phyloP scores from a whole-genome alignment of 2,797 vertebrate species.

The Brachymystax lenok region DNA sequence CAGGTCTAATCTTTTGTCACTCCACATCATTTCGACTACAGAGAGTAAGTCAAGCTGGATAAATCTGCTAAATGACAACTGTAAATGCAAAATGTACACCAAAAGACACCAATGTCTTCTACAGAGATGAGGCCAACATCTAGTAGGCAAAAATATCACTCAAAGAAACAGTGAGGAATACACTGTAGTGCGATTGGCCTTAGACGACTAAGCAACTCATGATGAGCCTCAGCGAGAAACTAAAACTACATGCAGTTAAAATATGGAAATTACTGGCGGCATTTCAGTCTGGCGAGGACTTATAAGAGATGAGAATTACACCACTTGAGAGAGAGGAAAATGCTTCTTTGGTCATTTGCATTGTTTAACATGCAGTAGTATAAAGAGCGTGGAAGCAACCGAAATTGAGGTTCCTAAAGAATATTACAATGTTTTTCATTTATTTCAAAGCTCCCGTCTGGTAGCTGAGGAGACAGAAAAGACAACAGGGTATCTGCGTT shows the following conservation, averaged over 20 bases:
- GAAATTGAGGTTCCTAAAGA: conserved; percentile 13
- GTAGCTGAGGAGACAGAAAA: not conserved
- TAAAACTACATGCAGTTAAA: conserved; percentile 65
- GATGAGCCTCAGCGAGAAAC: not conserved
- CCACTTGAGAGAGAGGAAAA: conserved; percentile 1
- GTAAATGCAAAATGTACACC: not conserved
- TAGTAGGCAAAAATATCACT: not conserved
- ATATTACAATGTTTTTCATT: not conserved
- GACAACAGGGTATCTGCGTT: conserved; percentile 3
- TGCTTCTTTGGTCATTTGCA: conserved; percentile 52
- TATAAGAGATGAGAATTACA: conserved; percentile 43
- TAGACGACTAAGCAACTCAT: too few species aligned
- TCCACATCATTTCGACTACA: not conserved
- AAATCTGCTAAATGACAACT: too few species aligned
- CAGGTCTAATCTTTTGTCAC: not conserved
- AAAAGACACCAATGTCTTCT: not conserved
- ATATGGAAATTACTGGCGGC: conserved; percentile 67
- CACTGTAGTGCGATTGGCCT: too few species aligned
- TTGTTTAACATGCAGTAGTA: conserved; percentile 62
- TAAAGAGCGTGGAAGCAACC: conserved; percentile 35
- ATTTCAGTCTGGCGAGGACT: conserved; percentile 54
- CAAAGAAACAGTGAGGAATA: not conserved
- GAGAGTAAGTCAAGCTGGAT: too few species aligned
- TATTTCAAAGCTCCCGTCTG: not conserved
- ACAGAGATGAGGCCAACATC: not conserved